Percentiles rank a stretch among this genome's conserved stretches.
These are phyloP conservation scores for Zhuqinia jingwanae DNA, from an alignment of 2,888 invertebrate genomes.

Conservation along the genomic window DNA sequence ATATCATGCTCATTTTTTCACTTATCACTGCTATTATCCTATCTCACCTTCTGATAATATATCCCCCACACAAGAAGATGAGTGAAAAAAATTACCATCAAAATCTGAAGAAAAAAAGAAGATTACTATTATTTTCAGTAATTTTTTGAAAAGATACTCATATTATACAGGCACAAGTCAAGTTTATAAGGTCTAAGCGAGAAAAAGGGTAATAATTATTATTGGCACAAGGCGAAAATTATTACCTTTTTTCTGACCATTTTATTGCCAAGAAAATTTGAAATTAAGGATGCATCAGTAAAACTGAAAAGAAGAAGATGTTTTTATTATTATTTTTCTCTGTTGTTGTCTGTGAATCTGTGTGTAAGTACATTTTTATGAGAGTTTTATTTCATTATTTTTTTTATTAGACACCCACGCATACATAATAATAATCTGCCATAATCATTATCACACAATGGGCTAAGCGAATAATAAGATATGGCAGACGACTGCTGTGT, in stretches of 20 bases:
- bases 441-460: constrained; percentile 40
- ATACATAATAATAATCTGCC: constrained; percentile 33
- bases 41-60: not conserved
- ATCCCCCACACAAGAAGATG: constrained; percentile 33
- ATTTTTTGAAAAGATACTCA: constrained; percentile 6
- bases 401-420: constrained; percentile 22
- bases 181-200: too few species aligned
- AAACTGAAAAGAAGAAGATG: not conserved
- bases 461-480: not conserved
- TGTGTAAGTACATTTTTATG: not conserved
- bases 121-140: constrained; percentile 25
- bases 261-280: constrained; percentile 42
- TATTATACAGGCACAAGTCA: too few species aligned
- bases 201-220: not conserved
- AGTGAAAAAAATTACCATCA: not conserved
- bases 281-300: constrained; percentile 9
- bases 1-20: constrained; percentile 46
- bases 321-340: not conserved
- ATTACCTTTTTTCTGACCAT: constrained; percentile 1
- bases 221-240: constrained; percentile 36
- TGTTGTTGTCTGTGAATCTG: not conserved
- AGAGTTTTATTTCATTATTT: constrained; percentile 17
- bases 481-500: not conserved
- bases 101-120: not conserved
- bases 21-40: constrained; percentile 12